Evolutionary conservation across 2,113 vertebrate species (phyloP).

Genomic region (Alligator sinensis): DNA sequence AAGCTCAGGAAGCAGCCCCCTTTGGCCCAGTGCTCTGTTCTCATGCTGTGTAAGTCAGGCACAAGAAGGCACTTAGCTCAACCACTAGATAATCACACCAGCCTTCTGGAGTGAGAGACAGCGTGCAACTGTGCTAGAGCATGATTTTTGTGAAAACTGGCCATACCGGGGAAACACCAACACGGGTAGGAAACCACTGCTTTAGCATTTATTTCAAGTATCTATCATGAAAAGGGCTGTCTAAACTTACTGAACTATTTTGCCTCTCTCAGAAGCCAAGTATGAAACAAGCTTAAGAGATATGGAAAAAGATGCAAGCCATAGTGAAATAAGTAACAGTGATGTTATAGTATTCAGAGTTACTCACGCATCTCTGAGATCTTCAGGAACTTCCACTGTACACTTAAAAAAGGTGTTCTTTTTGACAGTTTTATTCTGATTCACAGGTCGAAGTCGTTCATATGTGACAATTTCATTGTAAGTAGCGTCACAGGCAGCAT

Average conservation of each 20-base stretch:
- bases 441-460: constrained; percentile 86
- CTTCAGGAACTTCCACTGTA: constrained; percentile 86
- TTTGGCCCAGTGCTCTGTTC: neutral
- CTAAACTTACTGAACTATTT: neutral
- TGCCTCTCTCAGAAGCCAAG: constrained; percentile 3
- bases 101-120: neutral
- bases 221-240: neutral
- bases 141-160: neutral
- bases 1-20: neutral
- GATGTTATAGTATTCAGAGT: constrained; percentile 23
- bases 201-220: neutral
- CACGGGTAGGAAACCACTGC: neutral
- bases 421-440: constrained; percentile 87
- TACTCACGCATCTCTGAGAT: constrained; percentile 88
- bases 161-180: neutral
- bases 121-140: neutral
- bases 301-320: neutral
- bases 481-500: constrained; percentile 89
- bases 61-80: neutral
- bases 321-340: neutral
- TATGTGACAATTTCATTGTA: constrained; percentile 89
- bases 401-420: constrained; percentile 89
- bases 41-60: neutral
- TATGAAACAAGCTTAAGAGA: neutral
- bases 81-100: neutral